These are phyloP conservation scores for Scopus umbretta DNA, from an alignment of 2,113 vertebrate genomes.

Conservation along the genomic window DNA sequence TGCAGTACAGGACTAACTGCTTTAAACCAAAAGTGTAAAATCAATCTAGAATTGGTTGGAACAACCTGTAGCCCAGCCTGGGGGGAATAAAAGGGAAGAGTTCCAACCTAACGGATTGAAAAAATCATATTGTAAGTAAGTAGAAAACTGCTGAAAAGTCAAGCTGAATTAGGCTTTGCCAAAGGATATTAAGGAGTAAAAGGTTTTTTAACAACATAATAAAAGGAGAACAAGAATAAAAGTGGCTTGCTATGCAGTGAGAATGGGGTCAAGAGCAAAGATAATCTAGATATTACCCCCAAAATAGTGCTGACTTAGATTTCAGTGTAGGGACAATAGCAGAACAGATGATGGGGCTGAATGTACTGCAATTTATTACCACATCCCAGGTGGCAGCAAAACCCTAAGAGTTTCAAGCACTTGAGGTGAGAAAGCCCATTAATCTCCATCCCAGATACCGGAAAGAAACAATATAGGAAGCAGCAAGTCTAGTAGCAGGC, in stretches of 20 bases:
- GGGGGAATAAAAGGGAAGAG: background rate
- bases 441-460: background rate
- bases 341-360: background rate
- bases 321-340: background rate
- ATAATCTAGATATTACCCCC: background rate
- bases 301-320: background rate
- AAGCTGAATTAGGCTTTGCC: background rate
- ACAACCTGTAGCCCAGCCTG: background rate
- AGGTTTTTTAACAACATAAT: background rate
- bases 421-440: background rate
- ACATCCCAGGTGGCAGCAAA: background rate
- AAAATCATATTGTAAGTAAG: background rate
- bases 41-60: background rate
- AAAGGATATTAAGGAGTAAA: background rate
- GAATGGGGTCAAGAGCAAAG: background rate
- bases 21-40: background rate
- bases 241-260: background rate
- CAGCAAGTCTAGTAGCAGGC: background rate
- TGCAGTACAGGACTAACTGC: background rate
- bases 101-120: background rate
- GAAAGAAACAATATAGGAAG: background rate
- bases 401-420: background rate
- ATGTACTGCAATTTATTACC: background rate
- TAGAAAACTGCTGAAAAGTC: background rate
- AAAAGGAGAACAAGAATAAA: background rate